phyloP scores from a whole-genome alignment of 2,113 vertebrate genomes.

The Regulus satrapa region DNA sequence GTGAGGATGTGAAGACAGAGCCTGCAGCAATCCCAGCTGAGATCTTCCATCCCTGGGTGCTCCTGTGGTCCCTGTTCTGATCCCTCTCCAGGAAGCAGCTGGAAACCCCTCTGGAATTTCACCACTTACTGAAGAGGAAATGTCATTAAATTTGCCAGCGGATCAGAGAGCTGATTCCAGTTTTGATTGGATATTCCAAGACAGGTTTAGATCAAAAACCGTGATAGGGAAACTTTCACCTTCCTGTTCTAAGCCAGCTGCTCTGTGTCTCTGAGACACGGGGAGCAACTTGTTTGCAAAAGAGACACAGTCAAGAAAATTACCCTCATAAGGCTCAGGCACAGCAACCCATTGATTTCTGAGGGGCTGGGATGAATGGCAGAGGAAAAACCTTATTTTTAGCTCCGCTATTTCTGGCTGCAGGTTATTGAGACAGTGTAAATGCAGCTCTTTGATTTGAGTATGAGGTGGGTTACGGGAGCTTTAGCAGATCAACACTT shows the following conservation, averaged over 20 bases:
- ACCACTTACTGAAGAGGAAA: not conserved
- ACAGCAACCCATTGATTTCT: not conserved
- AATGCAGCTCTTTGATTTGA: not conserved
- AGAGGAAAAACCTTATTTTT: not conserved
- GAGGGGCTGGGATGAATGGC: not conserved
- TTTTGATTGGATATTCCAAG: not conserved
- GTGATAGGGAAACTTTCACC: not conserved
- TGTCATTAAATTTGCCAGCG: not conserved
- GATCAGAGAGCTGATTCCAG: not conserved
- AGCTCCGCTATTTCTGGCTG: not conserved
- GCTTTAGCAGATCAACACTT: not conserved
- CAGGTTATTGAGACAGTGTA: not conserved
- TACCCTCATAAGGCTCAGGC: not conserved
- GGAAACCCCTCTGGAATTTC: not conserved
- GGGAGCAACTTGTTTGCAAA: not conserved
- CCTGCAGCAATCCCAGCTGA: not conserved
- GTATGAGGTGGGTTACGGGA: rapidly evolving
- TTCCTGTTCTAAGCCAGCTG: not conserved
- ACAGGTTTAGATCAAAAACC: not conserved
- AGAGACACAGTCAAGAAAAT: not conserved
- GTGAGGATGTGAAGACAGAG: no score
- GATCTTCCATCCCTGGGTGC: not conserved
- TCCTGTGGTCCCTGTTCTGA: rapidly evolving
- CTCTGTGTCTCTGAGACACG: not conserved
- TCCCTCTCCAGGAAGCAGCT: not conserved